Percentiles rank a stretch among this genome's conserved stretches.
phyloP scores from a whole-genome alignment of 2,113 vertebrate species.

The Leucoraja erinaceus region DNA sequence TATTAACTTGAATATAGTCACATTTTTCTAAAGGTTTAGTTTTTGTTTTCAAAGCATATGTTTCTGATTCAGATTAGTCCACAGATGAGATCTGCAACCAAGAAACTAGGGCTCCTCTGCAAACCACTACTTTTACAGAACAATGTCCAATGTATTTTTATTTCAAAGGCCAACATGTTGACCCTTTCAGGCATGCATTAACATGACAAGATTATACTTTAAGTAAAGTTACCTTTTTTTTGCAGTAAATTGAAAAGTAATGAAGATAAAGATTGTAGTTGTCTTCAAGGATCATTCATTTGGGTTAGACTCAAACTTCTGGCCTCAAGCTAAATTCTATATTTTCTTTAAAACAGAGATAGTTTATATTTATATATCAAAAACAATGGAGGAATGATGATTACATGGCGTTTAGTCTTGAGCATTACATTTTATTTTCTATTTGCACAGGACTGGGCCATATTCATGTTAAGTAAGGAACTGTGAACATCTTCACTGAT shows the following conservation, averaged over 20 bases:
- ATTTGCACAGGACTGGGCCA: neutral
- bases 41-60: constrained; percentile 23
- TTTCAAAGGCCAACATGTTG: neutral
- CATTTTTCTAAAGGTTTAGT: neutral
- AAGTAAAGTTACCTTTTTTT: neutral
- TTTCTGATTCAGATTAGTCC: constrained; percentile 15
- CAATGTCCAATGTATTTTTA: neutral
- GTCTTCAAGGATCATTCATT: neutral
- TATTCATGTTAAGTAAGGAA: neutral
- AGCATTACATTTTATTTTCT: neutral
- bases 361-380: neutral
- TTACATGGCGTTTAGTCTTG: neutral
- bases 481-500: neutral
- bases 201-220: neutral
- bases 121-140: neutral
- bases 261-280: neutral
- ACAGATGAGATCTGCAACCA: neutral
- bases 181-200: neutral
- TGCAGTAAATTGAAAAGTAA: constrained; percentile 15
- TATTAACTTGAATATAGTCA: constrained; percentile 22
- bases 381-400: neutral
- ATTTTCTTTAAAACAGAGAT: neutral
- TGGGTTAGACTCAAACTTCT: neutral
- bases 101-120: neutral
- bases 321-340: neutral